These are phyloP conservation scores for Fistularia commersonii DNA, from an alignment of 2,797 vertebrate species.

Conservation along the genomic window DNA sequence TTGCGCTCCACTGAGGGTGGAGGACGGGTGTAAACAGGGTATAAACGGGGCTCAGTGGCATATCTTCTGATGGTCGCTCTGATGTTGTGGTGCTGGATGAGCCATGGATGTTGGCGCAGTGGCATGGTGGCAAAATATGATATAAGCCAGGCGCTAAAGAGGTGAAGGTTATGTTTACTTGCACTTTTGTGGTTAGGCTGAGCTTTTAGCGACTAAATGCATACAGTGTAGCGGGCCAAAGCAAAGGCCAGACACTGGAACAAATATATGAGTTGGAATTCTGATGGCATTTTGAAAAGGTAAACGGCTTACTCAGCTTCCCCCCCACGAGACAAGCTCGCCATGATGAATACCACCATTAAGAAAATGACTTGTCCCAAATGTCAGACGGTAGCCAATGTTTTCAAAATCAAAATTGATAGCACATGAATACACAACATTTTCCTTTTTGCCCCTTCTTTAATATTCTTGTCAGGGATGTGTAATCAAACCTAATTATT, in stretches of 20 bases:
- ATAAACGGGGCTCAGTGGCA: too few relatives aligned
- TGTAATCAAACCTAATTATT: conserved; percentile 67
- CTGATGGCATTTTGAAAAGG: conserved; percentile 54
- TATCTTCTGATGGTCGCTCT: too few relatives aligned
- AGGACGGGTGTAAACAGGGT: too few relatives aligned
- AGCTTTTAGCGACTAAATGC: conserved; percentile 39
- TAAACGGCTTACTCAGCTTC: conserved; percentile 38
- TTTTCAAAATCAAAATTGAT: conserved; percentile 64
- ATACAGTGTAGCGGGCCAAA: conserved; percentile 16
- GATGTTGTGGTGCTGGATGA: background rate
- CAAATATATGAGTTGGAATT: conserved; percentile 33
- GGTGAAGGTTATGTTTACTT: conserved; percentile 35
- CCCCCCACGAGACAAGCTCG: conserved; percentile 29
- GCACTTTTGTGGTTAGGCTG: conserved; percentile 24
- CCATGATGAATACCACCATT: conserved; percentile 66
- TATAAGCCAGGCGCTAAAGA: conserved; percentile 15
- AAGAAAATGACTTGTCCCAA: conserved; percentile 69
- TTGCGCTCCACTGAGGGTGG: too few relatives aligned
- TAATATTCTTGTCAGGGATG: conserved; percentile 52
- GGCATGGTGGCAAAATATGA: conserved; percentile 13
- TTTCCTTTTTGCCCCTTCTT: conserved; percentile 40
- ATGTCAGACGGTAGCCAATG: conserved; percentile 58
- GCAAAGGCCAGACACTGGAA: conserved; percentile 28
- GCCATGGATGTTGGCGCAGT: conserved; percentile 1
- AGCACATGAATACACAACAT: conserved; percentile 43